Percentiles rank a stretch among this genome's conserved stretches.
Evolutionary conservation across 53 echinoderm and acorn worm genomes (phyloP).

Genomic region (Echinometra lucunter): DNA sequence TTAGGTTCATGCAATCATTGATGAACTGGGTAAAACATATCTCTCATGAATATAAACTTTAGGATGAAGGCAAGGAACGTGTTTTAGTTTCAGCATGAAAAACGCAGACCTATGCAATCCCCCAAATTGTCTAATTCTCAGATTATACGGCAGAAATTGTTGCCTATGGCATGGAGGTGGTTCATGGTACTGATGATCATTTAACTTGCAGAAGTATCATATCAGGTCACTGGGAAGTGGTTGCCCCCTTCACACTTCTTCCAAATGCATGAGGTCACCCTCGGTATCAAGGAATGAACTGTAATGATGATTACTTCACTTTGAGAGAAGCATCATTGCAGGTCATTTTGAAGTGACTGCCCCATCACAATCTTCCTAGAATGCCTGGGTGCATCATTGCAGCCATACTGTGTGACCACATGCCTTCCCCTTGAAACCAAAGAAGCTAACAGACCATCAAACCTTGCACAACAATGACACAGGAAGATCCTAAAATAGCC

Average conservation of each 20-base stretch:
- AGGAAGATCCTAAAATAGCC: constrained; percentile 34
- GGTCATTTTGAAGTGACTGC: background rate
- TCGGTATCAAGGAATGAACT: no score
- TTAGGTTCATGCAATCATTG: no score
- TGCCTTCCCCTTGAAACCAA: constrained; percentile 38
- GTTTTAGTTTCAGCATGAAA: no score
- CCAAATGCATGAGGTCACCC: no score
- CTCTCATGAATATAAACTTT: no score
- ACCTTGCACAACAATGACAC: constrained; percentile 21
- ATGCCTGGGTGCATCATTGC: background rate
- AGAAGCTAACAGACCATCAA: constrained; percentile 6
- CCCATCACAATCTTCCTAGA: background rate
- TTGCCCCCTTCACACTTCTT: no score
- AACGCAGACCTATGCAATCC: no score
- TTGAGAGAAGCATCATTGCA: background rate
- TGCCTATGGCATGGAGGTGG: no score
- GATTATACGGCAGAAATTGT: no score
- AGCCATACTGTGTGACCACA: constrained; percentile 15
- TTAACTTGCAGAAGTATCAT: background rate
- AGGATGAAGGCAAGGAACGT: no score
- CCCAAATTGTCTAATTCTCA: no score
- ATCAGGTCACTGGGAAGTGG: background rate
- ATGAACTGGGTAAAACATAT: no score
- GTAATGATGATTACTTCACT: background rate
- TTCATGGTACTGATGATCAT: background rate